Conservation (phyloP, 2,888 invertebrate genomes). For the Euproctis similis region DNA sequence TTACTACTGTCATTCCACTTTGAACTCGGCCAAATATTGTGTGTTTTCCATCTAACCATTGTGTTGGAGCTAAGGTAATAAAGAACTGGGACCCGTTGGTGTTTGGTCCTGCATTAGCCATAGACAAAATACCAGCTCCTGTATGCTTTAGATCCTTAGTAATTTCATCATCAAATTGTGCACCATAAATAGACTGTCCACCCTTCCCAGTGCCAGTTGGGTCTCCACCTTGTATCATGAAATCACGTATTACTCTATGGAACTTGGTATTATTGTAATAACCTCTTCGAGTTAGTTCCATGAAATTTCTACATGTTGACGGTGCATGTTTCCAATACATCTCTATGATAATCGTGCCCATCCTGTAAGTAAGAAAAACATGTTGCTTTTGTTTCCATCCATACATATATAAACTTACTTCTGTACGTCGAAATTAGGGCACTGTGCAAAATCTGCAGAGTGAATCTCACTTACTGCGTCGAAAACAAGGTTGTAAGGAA, state of each 20-base stretch:
- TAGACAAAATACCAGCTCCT: conserved; percentile 92
- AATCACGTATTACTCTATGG: conserved; percentile 95
- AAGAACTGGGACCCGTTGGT: conserved; percentile 99
- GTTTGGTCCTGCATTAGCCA: conserved; percentile 99
- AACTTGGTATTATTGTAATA: conserved; percentile 98
- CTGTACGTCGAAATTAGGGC: too few species aligned
- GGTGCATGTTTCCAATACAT: conserved; percentile 99
- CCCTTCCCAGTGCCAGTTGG: conserved; percentile 98
- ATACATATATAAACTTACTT: background rate
- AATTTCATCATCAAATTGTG: conserved; percentile 96
- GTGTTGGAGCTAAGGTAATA: conserved; percentile 95
- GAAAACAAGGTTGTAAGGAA: too few species aligned
- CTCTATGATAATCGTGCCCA: conserved; percentile 94
- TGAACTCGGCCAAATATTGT: conserved; percentile 95
- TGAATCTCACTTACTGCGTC: too few species aligned
- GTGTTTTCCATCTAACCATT: conserved; percentile 98
- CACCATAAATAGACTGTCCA: conserved; percentile 97
- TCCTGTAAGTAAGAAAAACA: conserved; percentile 74
- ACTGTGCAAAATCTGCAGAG: too few species aligned
- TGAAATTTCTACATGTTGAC: conserved; percentile 97
- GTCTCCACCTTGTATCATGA: conserved; percentile 97
- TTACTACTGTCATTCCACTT: conserved; percentile 92
- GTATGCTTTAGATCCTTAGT: conserved; percentile 95
- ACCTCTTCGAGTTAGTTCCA: conserved; percentile 92
- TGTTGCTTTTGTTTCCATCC: background rate